Evolutionary conservation across 2,797 vertebrate species (phyloP), one percentile per base, ranked within the genome.

Genomic region (Lagothrix lagotricha): DNA sequence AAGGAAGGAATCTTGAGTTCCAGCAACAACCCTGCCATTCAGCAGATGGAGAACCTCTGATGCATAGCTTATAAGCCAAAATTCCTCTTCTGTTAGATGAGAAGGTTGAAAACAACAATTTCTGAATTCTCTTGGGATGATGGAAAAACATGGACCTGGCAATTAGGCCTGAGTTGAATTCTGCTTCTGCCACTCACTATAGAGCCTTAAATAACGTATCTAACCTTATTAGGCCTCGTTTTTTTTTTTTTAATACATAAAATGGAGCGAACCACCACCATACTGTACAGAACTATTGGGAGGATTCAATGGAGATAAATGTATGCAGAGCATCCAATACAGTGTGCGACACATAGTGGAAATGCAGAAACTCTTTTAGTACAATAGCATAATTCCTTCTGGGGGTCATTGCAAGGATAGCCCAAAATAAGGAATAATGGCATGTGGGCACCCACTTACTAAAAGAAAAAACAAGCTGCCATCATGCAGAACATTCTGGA

Each of bases 71-170:
- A 46, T 67, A 85, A 89, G 36, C 64, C 80, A 85, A 50, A 67
- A 75, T 73, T 82, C 67, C 41, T 94, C 5, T 52, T 79, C 64
- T 92, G 50, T 89, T 82, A 24, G 22, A 58, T 44, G 30, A 97
- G 72, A 84, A 93, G 64, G 28, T 26, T 94, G 33, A 92, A 85
- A 52, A 85, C 57, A 90, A 75, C 33, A 48, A 97, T 76, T 93
- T 95, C 82, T 80, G 22, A 93, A 88, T 81, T 82, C 77, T 52
- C 83, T 89, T 36, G 9, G 33, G 61, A 15, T 48, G 19, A 8
- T 50, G 22, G 83, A 22, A 93, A 90, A 96, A 86, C 64, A 84
- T 41, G 64, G 70, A 64, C 50, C 50, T 93, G 46, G 41, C 58
- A 50, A 15, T 79, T 72, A 86, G 28, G 33, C 61, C 84, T 30